Percentiles rank a stretch among this genome's conserved stretches.
These are phyloP conservation scores for Cuniculus paca DNA, from an alignment of 2,797 vertebrate species.

Conservation along the genomic window DNA sequence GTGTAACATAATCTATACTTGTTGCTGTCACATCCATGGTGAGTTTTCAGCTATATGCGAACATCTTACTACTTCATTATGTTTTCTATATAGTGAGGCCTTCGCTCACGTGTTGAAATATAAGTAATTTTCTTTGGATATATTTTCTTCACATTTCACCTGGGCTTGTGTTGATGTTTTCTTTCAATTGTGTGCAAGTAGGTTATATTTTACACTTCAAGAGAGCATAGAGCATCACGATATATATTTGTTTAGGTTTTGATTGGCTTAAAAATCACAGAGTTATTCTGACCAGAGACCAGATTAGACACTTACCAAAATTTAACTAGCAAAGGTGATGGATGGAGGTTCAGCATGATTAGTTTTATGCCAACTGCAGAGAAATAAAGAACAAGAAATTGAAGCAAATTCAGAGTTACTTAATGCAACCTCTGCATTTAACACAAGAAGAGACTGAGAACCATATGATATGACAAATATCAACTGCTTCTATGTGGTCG, in stretches of 20 bases:
- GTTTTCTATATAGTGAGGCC: not conserved
- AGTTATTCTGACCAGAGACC: not conserved
- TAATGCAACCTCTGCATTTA: not conserved
- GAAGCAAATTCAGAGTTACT: not conserved
- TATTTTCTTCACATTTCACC: constrained; percentile 1
- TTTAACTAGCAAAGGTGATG: not conserved
- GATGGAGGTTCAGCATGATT: not conserved
- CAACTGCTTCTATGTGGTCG: not conserved
- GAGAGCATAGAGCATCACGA: not conserved
- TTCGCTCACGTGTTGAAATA: not conserved
- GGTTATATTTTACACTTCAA: constrained; percentile 32
- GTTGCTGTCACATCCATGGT: not conserved
- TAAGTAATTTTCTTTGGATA: not conserved
- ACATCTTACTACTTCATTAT: not conserved
- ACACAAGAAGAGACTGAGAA: not conserved
- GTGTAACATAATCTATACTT: no score
- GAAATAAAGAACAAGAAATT: not conserved
- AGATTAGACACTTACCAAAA: not conserved
- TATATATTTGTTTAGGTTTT: not conserved
- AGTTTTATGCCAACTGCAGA: not conserved
- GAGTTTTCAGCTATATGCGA: not conserved
- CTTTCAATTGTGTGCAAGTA: not conserved
- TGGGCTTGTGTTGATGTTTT: not conserved
- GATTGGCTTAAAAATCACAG: not conserved
- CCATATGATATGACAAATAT: not conserved